A percentile compares a stretch with the other conserved stretches of the same genome.
These are phyloP conservation scores for Gymnodraco acuticeps DNA, from an alignment of 2,797 vertebrate genomes.

Conservation along the genomic window DNA sequence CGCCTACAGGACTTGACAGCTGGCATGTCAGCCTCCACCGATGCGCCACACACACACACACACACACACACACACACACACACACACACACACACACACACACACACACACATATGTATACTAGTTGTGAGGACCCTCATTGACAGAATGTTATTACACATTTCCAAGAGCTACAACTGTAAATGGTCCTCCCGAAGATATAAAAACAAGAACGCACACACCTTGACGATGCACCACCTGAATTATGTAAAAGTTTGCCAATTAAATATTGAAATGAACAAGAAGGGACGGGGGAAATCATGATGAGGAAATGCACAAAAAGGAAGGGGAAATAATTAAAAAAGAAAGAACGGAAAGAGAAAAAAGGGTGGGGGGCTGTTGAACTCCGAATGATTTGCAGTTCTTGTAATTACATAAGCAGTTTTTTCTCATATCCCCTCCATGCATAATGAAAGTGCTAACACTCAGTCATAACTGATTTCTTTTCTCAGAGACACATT, in stretches of 20 bases:
- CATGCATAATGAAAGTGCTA: conserved; percentile 19
- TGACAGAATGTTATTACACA: conserved; percentile 2
- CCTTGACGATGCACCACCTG: conserved; percentile 37
- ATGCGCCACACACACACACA: too few relatives aligned
- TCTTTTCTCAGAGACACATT: neutral
- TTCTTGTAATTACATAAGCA: conserved; percentile 23
- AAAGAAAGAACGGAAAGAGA: neutral
- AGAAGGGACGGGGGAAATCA: conserved; percentile 46
- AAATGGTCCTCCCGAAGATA: conserved; percentile 29
- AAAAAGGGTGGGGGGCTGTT: conserved; percentile 2
- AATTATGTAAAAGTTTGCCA: conserved; percentile 66
- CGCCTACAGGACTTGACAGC: neutral
- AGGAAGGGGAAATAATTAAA: neutral
- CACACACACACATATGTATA: too few relatives aligned
- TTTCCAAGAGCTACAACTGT: conserved; percentile 41
- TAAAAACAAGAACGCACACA: conserved; percentile 7
- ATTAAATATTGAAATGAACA: conserved; percentile 77
- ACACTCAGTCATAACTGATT: conserved; percentile 1
- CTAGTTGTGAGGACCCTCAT: neutral
- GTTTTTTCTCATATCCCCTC: conserved; percentile 9
- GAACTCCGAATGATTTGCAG: conserved; percentile 38
- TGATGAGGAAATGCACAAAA: conserved; percentile 26
- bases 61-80: too few relatives aligned
- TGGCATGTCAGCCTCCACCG: neutral
- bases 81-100: too few relatives aligned